Base-by-base conservation (phyloP, 1,140 invertebrate species). In the Vanessa atalanta region DNA sequence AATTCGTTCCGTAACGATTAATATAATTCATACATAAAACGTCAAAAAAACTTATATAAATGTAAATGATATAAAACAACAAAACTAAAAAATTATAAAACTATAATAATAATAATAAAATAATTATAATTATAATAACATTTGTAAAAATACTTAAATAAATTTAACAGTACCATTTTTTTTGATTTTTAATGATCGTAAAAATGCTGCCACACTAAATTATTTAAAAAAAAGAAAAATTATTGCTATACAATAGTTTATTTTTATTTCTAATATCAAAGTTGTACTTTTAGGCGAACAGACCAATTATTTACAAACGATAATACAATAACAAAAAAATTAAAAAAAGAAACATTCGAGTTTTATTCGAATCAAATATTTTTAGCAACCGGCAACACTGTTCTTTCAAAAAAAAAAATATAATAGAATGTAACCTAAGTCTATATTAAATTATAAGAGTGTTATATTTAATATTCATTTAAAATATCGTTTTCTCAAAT, bases 281-380 rank as follows among this genome's bases (percentile, higher is more conserved):
- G 23, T 60, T 60, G 55, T 60, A 60, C 55, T 60, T 23, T 60
- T 11, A 60, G 55, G 55, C 55, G 23, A 60, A 60, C 55, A 13
- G 23, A 31, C 23, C 12, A 14, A 26, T 60, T 60, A 60, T 60
- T 60, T 60, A 60, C 55, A 60, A 60, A 23, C 23, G 11, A 60
- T 26, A 26, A 12, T 13, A 60, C 7, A 53, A 15, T 31, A 31
- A 31, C 26, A 31, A 31, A 31, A 31, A 31, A 31, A 20, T 7
- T 1, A 50, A 51, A 51, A 51, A 15, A n/a, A n/a, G n/a, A n/a
- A 13, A 51, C 14, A 14, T 15, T 15, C 14, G 14, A 51, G 48
- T n/a, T 14, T 51, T 51, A 51, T 51, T 51, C 48, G 48, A 51
- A n/a, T 12, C 0, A 7, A 51, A 51, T n/a, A 15, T 51, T 15